These are phyloP conservation scores for Meriones psammophilus DNA, from an alignment of 2,797 vertebrate genomes.

Conservation along the genomic window DNA sequence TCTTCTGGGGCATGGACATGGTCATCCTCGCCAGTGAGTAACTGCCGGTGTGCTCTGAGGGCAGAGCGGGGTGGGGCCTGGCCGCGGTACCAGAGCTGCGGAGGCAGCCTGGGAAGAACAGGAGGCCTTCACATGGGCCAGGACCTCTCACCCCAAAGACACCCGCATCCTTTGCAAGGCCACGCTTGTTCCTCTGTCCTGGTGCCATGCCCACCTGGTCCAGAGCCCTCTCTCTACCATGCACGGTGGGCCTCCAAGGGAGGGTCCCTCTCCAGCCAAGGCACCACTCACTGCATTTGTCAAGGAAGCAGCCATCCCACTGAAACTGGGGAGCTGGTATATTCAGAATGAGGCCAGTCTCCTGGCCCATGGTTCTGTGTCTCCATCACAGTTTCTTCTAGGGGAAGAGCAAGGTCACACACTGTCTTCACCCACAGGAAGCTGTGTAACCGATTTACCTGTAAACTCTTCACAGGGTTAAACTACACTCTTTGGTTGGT, in stretches of 20 bases:
- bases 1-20: conserved; percentile 99
- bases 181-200: not conserved
- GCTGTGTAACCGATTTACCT: not conserved
- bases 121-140: not conserved
- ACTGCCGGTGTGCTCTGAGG: not conserved
- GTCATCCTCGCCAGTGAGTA: conserved; percentile 98
- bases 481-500: not conserved
- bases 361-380: not conserved
- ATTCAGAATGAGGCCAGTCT: too few relatives aligned
- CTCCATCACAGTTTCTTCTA: not conserved
- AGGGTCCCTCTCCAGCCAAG: not conserved
- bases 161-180: not conserved
- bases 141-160: not conserved
- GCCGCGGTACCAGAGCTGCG: not conserved
- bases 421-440: not conserved
- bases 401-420: not conserved
- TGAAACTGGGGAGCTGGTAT: not conserved
- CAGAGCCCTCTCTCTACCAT: rapidly evolving
- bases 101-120: too few relatives aligned
- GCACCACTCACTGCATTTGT: too few relatives aligned
- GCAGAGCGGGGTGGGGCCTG: not conserved
- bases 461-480: not conserved
- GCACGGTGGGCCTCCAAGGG: not conserved
- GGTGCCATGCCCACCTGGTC: rapidly evolving
- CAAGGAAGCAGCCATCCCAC: not conserved